Conservation (phyloP, 2,888 invertebrate species). For the Nephrotoma flavescens region DNA sequence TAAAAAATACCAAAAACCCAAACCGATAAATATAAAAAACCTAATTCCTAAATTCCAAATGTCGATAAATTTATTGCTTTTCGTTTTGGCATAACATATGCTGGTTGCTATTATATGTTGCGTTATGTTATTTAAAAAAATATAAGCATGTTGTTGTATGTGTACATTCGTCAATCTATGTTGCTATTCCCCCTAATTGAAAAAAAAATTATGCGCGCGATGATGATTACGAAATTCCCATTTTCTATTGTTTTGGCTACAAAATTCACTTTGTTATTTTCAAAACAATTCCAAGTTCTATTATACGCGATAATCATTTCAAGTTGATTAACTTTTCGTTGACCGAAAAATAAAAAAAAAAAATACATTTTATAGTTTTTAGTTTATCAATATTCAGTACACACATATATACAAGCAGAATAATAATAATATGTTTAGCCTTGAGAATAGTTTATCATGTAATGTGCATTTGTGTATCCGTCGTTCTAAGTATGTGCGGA, state of each 20-base stretch:
- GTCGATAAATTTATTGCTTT: neutral
- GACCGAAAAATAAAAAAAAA: neutral
- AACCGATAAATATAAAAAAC: neutral
- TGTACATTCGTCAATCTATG: neutral
- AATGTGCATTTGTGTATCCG: neutral
- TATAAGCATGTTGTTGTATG: neutral
- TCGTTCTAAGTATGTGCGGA: neutral
- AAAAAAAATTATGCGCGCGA: neutral
- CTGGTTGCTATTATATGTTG: neutral
- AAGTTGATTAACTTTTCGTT: neutral
- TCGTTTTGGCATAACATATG: neutral
- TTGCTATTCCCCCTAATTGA: neutral
- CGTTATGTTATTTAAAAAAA: neutral
- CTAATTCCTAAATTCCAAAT: neutral
- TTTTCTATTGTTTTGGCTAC: neutral
- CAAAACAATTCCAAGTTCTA: neutral
- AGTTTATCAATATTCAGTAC: neutral
- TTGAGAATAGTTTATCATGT: neutral
- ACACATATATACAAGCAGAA: neutral
- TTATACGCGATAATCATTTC: neutral
- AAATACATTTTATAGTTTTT: neutral
- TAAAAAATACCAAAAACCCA: neutral
- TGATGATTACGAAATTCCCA: neutral
- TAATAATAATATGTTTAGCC: neutral
- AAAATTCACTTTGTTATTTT: neutral